A percentile compares a stretch with the other conserved stretches of the same genome.
These are phyloP conservation scores for Agrotis segetum DNA, from an alignment of 2,888 invertebrate genomes.

Conservation along the genomic window DNA sequence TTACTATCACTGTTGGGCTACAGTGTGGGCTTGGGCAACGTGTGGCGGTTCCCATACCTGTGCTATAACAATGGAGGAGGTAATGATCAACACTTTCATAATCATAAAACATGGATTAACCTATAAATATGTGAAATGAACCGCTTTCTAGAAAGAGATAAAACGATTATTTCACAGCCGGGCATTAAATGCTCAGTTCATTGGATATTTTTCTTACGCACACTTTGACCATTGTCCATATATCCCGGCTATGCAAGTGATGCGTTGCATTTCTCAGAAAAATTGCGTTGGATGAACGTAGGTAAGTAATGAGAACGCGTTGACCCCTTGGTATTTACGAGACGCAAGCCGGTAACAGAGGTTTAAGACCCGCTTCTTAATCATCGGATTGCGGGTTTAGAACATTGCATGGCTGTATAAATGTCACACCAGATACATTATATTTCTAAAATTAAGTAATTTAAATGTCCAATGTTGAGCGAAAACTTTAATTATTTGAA, in stretches of 20 bases:
- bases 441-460: conserved; percentile 2
- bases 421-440: neutral
- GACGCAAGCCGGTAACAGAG: conserved; percentile 7
- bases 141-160: too few species aligned
- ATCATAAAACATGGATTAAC: neutral
- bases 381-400: conserved; percentile 8
- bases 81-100: conserved; percentile 59
- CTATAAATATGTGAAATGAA: too few species aligned
- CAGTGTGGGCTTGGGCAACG: conserved; percentile 94
- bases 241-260: neutral
- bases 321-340: conserved; percentile 40
- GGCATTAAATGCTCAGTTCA: too few species aligned
- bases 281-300: conserved; percentile 28
- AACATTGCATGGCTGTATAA: conserved; percentile 2
- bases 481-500: neutral
- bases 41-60: conserved; percentile 94
- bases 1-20: conserved; percentile 93
- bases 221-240: neutral
- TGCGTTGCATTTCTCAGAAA: neutral
- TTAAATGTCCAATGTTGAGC: neutral
- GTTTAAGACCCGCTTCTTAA: conserved; percentile 1
- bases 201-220: neutral
- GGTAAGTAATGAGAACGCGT: conserved; percentile 20
- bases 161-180: too few species aligned
- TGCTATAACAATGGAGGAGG: conserved; percentile 95